A percentile compares a stretch with the other conserved stretches of the same genome.
These are phyloP conservation scores for Elgaria multicarinata DNA, from an alignment of 2,113 vertebrate species.

Conservation along the genomic window DNA sequence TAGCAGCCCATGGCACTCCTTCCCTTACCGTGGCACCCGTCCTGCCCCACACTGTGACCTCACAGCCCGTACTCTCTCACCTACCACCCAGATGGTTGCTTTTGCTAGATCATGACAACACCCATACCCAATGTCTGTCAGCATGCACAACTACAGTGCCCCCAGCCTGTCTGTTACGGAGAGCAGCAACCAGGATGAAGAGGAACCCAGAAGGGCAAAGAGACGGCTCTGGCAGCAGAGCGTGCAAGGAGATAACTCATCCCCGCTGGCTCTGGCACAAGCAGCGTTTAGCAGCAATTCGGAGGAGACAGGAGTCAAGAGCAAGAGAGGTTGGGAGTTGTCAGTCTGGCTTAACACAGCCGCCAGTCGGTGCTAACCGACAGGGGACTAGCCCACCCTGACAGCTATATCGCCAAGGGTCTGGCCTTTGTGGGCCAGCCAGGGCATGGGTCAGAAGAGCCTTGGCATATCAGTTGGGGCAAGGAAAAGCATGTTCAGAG, in stretches of 20 bases:
- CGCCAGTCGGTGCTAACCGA: background rate
- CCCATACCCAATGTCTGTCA: background rate
- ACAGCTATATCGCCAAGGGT: background rate
- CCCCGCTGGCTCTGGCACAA: slow-evolving; percentile 29
- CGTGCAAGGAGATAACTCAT: accelerated
- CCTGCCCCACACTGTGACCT: background rate
- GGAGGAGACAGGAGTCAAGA: slow-evolving; percentile 7
- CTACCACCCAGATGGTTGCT: background rate
- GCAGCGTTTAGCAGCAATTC: background rate
- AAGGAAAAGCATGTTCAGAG: no score
- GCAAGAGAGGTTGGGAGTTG: slow-evolving; percentile 53
- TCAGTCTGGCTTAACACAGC: slow-evolving; percentile 37
- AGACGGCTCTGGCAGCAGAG: background rate
- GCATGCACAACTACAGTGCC: background rate
- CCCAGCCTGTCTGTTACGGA: background rate
- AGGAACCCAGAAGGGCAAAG: background rate
- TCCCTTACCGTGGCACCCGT: background rate
- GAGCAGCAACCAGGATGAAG: accelerated
- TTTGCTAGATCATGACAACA: background rate
- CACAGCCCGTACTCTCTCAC: background rate
- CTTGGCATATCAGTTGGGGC: background rate
- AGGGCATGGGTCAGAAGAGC: background rate
- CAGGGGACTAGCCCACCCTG: background rate
- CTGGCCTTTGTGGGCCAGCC: background rate
- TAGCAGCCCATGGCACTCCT: background rate